phyloP scores from a whole-genome alignment of 2,888 invertebrate genomes.

The Drosophila lacicola region DNA sequence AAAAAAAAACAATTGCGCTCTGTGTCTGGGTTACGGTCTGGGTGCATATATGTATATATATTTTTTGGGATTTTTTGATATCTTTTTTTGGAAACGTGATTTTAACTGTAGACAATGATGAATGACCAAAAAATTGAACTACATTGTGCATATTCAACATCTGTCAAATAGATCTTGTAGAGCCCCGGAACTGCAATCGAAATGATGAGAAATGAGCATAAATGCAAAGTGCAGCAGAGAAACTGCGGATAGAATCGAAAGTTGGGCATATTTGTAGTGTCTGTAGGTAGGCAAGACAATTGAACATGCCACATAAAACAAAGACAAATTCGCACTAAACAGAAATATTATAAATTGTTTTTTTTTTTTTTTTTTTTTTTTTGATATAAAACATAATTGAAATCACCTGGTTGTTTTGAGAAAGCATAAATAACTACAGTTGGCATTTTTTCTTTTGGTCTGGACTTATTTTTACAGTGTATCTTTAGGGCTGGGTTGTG shows the following conservation, averaged over 20 bases:
- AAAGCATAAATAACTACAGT: slow-evolving; percentile 76
- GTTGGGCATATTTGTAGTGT: slow-evolving; percentile 47
- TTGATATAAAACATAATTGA: slow-evolving; percentile 53
- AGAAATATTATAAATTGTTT: slow-evolving; percentile 24
- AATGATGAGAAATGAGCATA: slow-evolving; percentile 33
- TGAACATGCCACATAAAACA: slow-evolving; percentile 73
- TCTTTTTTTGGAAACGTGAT: background rate
- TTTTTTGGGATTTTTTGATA: background rate
- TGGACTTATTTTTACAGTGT: slow-evolving; percentile 71
- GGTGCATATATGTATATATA: background rate
- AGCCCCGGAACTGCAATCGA: slow-evolving; percentile 28
- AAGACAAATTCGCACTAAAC: slow-evolving; percentile 48
- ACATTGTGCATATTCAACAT: slow-evolving; percentile 33
- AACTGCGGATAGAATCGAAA: slow-evolving; percentile 28
- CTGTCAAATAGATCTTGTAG: slow-evolving; percentile 44
- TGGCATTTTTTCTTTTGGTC: slow-evolving; percentile 62
- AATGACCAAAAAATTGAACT: slow-evolving; percentile 28
- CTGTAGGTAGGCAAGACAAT: slow-evolving; percentile 62
- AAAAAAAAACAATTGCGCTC: slow-evolving; percentile 17
- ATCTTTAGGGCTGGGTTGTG: slow-evolving; percentile 17
- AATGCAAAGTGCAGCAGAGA: slow-evolving; percentile 18
- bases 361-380: background rate
- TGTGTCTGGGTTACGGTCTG: slow-evolving; percentile 15
- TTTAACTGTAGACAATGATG: slow-evolving; percentile 11
- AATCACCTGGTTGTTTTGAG: slow-evolving; percentile 72